Base-by-base conservation (phyloP, 1,140 invertebrate genomes). In the Harpegnathos saltator region DNA sequence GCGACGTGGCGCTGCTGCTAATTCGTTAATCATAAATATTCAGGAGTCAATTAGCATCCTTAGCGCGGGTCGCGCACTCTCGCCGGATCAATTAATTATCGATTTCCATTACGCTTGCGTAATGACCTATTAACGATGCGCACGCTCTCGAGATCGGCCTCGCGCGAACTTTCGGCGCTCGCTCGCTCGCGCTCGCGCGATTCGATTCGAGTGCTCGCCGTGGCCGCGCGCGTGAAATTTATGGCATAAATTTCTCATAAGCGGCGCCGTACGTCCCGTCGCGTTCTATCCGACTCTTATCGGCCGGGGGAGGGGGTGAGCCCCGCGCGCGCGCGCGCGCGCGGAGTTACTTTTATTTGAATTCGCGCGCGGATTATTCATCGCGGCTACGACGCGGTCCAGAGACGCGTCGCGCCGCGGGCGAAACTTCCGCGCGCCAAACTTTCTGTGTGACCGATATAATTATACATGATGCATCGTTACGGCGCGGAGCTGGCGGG, bases 11-110 rank as follows among this genome's bases (percentile, higher is more conserved):
- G 75, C 48, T 61, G 83, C 59, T 29, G 71, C 83, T 88, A 87
- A 91, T 86, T 83, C 71, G 50, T 85, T 85, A 88, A 87, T 91
- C 81, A 92, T 90, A 91, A 91, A 92, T 89, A 92, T 91, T 90
- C 84, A 91, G 87, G 85, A 89, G 86, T 88, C 84, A 90, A 91
- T 91, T 91, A 89, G 78, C 63, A 82, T 85, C 75, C 74, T 78
- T 66, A 17, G 22, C 48, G 68, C 85, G 77, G 48, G 52, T 78
- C 77, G 72, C 44, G 65, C 81, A 75, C 73, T 84, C 74, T 59
- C 71, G 44, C 52, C 61, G 38, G 77, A 90, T 91, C 90, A 90
- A 91, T 91, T 89, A 89, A 92, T 91, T 92, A 91, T 90, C 89
- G 89, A 91, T 91, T 91, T 90, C 84, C 87, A 91, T 92, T 90